A percentile compares a stretch with the other conserved stretches of the same genome.
Conservation (phyloP, 2,888 invertebrate species). For the Protophormia terraenovae region DNA sequence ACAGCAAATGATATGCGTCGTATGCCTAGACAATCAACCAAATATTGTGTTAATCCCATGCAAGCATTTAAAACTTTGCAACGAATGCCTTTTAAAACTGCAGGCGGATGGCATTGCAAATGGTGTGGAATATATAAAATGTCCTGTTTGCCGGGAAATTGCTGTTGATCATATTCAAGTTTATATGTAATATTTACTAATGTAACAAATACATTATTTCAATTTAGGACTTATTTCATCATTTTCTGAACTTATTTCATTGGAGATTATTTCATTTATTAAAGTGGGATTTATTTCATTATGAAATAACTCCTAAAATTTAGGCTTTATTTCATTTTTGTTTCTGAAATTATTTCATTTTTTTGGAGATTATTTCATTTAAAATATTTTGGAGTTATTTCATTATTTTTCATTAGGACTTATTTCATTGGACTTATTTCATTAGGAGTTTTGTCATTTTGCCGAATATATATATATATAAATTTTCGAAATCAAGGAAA, state of each 20-base stretch:
- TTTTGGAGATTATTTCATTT: neutral
- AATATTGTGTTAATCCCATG: neutral
- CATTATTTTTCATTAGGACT: neutral
- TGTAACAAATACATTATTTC: neutral
- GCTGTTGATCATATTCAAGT: neutral
- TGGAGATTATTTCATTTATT: neutral
- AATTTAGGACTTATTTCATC: neutral
- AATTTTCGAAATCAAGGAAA: too few relatives aligned
- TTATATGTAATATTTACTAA: neutral
- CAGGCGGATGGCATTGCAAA: neutral
- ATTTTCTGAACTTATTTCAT: neutral
- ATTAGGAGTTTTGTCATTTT: too few relatives aligned
- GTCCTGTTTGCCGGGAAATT: neutral
- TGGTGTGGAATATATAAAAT: neutral
- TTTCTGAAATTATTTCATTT: neutral
- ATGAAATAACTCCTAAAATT: too few relatives aligned
- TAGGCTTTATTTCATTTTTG: too few relatives aligned
- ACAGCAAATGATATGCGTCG: neutral
- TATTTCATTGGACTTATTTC: too few relatives aligned
- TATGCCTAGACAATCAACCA: neutral
- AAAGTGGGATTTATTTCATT: neutral
- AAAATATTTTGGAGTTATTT: neutral
- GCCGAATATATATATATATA: too few relatives aligned
- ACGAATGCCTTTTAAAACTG: neutral
- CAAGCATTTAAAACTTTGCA: neutral